Evolutionary conservation across 2,113 vertebrate species (phyloP).

Genomic region (Podarcis raffonei): DNA sequence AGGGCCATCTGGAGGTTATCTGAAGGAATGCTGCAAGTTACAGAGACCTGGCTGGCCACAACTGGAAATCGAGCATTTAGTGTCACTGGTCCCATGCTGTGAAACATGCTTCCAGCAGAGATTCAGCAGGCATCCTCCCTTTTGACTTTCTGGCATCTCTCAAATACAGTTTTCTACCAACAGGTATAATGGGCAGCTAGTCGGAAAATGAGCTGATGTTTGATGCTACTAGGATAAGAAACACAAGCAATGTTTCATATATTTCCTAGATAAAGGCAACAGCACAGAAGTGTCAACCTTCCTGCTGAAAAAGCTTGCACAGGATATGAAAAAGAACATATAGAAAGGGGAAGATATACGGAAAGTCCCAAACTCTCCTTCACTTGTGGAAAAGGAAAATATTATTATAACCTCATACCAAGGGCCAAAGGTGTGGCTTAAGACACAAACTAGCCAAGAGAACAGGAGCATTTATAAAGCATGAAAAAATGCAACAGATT

Average conservation of each 20-base stretch:
- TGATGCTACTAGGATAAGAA: background rate
- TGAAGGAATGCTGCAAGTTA: too few species aligned
- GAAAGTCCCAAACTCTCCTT: background rate
- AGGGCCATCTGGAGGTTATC: too few species aligned
- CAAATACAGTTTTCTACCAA: too few species aligned
- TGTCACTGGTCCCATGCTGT: too few species aligned
- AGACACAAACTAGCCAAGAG: background rate
- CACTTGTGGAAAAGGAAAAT: background rate
- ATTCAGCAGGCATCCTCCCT: too few species aligned
- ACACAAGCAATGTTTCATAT: background rate
- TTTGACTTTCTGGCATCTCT: background rate
- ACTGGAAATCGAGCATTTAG: too few species aligned
- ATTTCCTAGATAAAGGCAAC: background rate
- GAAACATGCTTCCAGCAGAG: too few species aligned
- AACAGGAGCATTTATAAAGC: too few species aligned
- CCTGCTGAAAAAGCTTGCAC: background rate
- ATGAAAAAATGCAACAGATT: background rate
- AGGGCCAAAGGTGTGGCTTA: background rate
- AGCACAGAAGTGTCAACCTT: background rate
- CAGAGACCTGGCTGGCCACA: too few species aligned
- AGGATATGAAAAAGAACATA: background rate
- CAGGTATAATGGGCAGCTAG: background rate
- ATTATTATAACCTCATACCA: background rate
- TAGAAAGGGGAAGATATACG: background rate
- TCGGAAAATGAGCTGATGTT: background rate